phyloP scores from a whole-genome alignment of 2,888 invertebrate genomes.

The Steinernema scapterisci region DNA sequence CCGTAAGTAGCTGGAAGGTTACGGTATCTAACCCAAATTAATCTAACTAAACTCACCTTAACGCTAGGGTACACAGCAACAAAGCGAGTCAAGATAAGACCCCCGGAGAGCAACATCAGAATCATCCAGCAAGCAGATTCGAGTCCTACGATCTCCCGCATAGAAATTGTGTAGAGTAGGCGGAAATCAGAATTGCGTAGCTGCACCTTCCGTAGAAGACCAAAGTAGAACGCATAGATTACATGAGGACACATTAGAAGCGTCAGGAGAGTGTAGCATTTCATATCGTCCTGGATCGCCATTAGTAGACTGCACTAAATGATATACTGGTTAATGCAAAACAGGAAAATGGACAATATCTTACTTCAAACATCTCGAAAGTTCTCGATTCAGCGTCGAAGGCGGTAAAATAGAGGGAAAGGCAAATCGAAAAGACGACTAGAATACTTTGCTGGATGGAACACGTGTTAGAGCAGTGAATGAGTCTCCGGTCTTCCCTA shows the following conservation, averaged over 20 bases:
- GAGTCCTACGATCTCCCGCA: conserved; percentile 3
- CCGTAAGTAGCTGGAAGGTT: not conserved
- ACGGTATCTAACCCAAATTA: not conserved
- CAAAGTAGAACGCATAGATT: conserved; percentile 8
- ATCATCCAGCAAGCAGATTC: conserved; percentile 14
- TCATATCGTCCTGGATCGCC: conserved; percentile 28
- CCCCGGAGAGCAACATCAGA: conserved; percentile 11
- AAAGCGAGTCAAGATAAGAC: not conserved
- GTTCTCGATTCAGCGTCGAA: conserved; percentile 5
- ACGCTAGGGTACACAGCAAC: not conserved
- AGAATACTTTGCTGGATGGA: conserved; percentile 18
- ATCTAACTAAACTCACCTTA: not conserved
- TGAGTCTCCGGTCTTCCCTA: not conserved
- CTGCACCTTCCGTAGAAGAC: not conserved
- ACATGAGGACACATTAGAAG: conserved; percentile 15
- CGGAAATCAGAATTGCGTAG: not conserved
- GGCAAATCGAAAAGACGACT: conserved; percentile 8
- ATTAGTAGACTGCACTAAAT: conserved; percentile 28
- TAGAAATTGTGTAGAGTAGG: not conserved
- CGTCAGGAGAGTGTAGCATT: conserved; percentile 4
- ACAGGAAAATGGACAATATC: no score
- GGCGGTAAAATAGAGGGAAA: conserved; percentile 18
- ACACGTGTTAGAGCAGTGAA: conserved; percentile 3
- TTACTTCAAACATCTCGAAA: not conserved
- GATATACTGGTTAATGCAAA: not conserved